These are phyloP conservation scores for Cerastoderma edule DNA, from an alignment of 2,888 invertebrate species.

Conservation along the genomic window DNA sequence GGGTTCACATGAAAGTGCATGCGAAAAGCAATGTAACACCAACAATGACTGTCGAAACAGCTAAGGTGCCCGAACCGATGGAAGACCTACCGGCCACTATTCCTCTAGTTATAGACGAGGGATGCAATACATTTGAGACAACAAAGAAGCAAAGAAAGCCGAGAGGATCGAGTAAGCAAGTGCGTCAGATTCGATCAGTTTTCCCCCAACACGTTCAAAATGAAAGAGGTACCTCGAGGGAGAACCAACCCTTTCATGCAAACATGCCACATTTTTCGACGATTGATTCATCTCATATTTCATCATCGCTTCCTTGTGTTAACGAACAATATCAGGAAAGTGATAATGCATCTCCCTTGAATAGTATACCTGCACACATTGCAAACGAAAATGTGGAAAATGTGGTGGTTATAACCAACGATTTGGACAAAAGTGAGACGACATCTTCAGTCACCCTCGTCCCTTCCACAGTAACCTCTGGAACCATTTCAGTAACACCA, in stretches of 20 bases:
- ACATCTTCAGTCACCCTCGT: not conserved
- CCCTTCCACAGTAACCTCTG: not conserved
- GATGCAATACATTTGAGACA: not conserved
- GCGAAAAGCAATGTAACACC: constrained; percentile 40
- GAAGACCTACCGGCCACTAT: constrained; percentile 35
- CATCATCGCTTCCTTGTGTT: constrained; percentile 27
- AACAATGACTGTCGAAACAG: constrained; percentile 25
- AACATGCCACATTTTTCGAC: constrained; percentile 50
- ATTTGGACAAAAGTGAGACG: not conserved
- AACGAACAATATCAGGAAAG: too few species aligned
- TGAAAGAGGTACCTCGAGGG: not conserved
- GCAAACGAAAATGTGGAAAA: constrained; percentile 15
- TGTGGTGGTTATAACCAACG: not conserved
- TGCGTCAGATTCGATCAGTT: not conserved
- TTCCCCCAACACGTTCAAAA: not conserved
- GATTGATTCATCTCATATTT: constrained; percentile 38
- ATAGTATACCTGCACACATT: constrained; percentile 13
- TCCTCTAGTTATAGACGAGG: constrained; percentile 29
- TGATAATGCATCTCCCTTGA: not conserved
- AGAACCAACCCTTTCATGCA: constrained; percentile 26
- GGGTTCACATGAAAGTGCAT: constrained; percentile 76
- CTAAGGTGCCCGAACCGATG: not conserved
- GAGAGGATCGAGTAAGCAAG: not conserved
- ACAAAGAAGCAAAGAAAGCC: constrained; percentile 11
- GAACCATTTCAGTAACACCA: constrained; percentile 19